Evolutionary conservation across 2,888 invertebrate species (phyloP).

Genomic region (Proisotoma minuta): DNA sequence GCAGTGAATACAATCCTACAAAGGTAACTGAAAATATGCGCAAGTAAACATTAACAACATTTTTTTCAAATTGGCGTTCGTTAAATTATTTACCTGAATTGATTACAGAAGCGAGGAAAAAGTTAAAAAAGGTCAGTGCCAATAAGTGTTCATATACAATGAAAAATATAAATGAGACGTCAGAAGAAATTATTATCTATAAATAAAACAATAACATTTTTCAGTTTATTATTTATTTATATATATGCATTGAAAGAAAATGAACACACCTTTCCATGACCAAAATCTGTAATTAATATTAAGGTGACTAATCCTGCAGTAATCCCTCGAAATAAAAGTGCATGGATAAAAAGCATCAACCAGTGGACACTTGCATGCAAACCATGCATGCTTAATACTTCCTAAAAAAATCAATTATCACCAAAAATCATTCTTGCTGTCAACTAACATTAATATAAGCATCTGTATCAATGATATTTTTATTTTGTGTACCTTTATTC

Average conservation of each 20-base stretch:
- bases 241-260: slow-evolving; percentile 16
- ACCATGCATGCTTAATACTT: slow-evolving; percentile 38
- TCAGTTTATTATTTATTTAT: background rate
- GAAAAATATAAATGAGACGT: background rate
- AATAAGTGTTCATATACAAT: slow-evolving; percentile 17
- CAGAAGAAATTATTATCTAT: background rate
- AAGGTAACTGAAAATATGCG: background rate
- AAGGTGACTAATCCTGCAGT: slow-evolving; percentile 24
- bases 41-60: background rate
- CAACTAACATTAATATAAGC: background rate
- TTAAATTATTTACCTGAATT: slow-evolving; percentile 11
- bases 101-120: slow-evolving; percentile 18
- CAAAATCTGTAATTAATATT: slow-evolving; percentile 22
- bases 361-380: slow-evolving; percentile 36
- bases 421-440: background rate
- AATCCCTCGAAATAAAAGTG: slow-evolving; percentile 32
- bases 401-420: slow-evolving; percentile 13
- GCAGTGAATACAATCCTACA: slow-evolving; percentile 15
- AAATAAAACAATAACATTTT: background rate
- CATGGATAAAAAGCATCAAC: slow-evolving; percentile 32
- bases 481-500: slow-evolving; percentile 31
- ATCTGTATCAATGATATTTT: background rate
- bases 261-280: slow-evolving; percentile 20
- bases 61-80: background rate
- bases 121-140: slow-evolving; percentile 28